Evolutionary conservation across 2,113 vertebrate genomes (phyloP).

Genomic region (Probosciger aterrimus): DNA sequence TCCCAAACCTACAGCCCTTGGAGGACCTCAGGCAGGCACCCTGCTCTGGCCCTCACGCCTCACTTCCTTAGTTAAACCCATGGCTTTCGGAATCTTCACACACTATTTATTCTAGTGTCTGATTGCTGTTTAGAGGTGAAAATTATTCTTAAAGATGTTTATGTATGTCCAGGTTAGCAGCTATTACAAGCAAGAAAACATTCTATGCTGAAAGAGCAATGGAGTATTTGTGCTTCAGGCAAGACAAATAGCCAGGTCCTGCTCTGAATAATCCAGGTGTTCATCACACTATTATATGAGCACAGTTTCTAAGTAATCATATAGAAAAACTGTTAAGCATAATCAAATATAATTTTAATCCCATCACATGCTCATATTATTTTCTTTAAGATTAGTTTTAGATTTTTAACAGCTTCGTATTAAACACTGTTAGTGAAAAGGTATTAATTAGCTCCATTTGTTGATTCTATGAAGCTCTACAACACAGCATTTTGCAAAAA

Average conservation of each 20-base stretch:
- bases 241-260: neutral
- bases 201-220: neutral
- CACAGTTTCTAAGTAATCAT: neutral
- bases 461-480: neutral
- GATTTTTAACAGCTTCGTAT: neutral
- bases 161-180: neutral
- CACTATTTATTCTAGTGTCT: neutral
- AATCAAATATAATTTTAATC: neutral
- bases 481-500: neutral
- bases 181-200: neutral
- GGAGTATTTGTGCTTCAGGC: neutral
- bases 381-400: neutral
- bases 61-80: neutral
- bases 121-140: neutral
- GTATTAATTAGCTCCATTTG: neutral
- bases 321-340: neutral
- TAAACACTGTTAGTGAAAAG: neutral
- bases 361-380: neutral
- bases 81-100: neutral
- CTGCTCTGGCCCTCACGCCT: neutral
- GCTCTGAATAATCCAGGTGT: neutral
- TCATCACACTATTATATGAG: neutral
- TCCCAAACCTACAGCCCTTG: fast-evolving
- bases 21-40: neutral
- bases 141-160: neutral